Evolutionary conservation across 1,140 invertebrate genomes (phyloP).

Genomic region (Proales similis): DNA sequence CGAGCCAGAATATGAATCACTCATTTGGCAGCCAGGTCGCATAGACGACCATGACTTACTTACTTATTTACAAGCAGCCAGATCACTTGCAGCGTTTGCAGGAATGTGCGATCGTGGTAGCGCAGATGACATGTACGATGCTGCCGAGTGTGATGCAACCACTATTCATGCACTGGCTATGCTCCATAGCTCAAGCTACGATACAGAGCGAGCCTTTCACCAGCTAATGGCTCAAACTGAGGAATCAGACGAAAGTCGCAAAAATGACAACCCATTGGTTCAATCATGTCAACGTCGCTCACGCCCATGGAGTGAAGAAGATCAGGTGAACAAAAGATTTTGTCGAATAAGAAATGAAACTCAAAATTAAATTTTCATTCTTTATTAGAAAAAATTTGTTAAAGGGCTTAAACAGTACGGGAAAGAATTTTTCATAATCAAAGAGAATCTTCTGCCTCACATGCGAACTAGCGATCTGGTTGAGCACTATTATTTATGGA

Average conservation of each 20-base stretch:
- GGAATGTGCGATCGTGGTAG: constrained; percentile 91
- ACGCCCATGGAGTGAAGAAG: constrained; percentile 95
- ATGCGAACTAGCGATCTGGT: constrained; percentile 63
- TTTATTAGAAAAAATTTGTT: constrained; percentile 76
- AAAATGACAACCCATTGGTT: constrained; percentile 86
- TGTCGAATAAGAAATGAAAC: background rate
- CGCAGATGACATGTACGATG: constrained; percentile 61
- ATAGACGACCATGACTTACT: constrained; percentile 84
- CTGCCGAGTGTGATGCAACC: constrained; percentile 89
- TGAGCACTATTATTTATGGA: constrained; percentile 99
- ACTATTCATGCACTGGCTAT: constrained; percentile 93
- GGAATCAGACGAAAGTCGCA: constrained; percentile 63
- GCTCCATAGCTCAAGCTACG: constrained; percentile 54
- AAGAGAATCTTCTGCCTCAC: constrained; percentile 78
- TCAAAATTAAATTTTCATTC: constrained; percentile 27
- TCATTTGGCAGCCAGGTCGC: constrained; percentile 77
- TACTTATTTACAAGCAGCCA: constrained; percentile 89
- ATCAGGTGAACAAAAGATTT: constrained; percentile 63
- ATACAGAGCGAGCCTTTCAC: constrained; percentile 13
- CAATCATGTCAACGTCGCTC: constrained; percentile 83
- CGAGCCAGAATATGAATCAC: constrained; percentile 70
- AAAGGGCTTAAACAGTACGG: constrained; percentile 94
- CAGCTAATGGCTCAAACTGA: constrained; percentile 4
- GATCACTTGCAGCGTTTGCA: constrained; percentile 71
- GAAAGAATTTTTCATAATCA: constrained; percentile 97